A percentile compares a stretch with the other conserved stretches of the same genome.
Conservation (phyloP, 1,140 invertebrate genomes). For the Olivierus martensii region DNA sequence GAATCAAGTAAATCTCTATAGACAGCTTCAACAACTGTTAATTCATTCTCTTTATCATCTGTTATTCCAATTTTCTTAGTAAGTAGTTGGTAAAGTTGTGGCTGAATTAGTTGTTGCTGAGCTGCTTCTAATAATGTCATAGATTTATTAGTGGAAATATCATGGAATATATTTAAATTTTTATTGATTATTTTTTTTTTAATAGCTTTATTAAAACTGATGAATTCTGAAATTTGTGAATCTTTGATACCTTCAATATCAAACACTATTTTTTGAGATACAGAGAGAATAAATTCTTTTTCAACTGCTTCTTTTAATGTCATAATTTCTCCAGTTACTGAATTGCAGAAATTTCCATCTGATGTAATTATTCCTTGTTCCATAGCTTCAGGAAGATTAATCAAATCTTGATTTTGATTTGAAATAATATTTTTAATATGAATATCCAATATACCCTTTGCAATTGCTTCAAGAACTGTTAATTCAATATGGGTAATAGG, state of each 20-base stretch:
- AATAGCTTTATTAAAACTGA: conserved; percentile 75
- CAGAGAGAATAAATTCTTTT: conserved; percentile 71
- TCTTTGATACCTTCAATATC: conserved; percentile 84
- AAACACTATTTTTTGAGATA: conserved; percentile 74
- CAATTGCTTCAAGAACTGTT: conserved; percentile 67
- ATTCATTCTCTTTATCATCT: conserved; percentile 47
- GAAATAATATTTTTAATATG: conserved; percentile 73
- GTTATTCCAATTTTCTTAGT: conserved; percentile 63
- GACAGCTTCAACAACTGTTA: conserved; percentile 72
- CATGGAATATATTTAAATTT: conserved; percentile 53
- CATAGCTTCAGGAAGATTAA: conserved; percentile 72
- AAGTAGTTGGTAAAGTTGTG: conserved; percentile 70
- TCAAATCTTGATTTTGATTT: conserved; percentile 50
- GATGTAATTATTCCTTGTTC: conserved; percentile 57
- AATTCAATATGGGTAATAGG: conserved; percentile 56
- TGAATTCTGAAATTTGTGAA: conserved; percentile 57
- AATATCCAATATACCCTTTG: conserved; percentile 67
- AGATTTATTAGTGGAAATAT: conserved; percentile 55
- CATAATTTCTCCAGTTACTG: conserved; percentile 49
- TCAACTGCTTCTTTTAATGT: conserved; percentile 64
- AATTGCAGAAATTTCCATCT: conserved; percentile 54
- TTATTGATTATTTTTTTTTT: conserved; percentile 60
- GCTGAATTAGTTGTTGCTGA: conserved; percentile 35
- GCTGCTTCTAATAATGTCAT: conserved; percentile 47
- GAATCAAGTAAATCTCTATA: conserved; percentile 67